These are phyloP conservation scores for Nebria ingens DNA, from an alignment of 1,140 invertebrate species.

Conservation along the genomic window DNA sequence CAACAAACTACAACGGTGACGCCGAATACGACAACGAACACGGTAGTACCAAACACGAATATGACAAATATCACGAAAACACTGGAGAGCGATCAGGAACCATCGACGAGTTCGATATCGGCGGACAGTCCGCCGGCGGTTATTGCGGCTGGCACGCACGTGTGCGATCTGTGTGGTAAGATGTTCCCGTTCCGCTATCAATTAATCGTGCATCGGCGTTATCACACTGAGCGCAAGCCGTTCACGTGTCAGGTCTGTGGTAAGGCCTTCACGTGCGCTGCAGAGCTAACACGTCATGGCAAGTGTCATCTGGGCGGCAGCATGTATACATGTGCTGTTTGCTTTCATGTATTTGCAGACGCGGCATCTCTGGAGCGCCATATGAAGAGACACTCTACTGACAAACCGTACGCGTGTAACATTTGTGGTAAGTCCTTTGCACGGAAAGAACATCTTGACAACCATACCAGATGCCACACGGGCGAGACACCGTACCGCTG, in stretches of 20 bases:
- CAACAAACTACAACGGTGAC: conserved; percentile 32
- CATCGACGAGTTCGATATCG: conserved; percentile 40
- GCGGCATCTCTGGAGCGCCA: conserved; percentile 58
- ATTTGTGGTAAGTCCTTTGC: conserved; percentile 82
- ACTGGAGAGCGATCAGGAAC: conserved; percentile 41
- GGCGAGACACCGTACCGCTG: conserved; percentile 72
- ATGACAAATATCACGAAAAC: conserved; percentile 42
- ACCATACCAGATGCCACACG: conserved; percentile 71
- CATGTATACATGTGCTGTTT: conserved; percentile 62
- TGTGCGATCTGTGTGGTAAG: conserved; percentile 74
- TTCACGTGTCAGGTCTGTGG: conserved; percentile 75
- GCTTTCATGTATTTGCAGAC: conserved; percentile 65
- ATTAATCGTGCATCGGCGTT: conserved; percentile 70
- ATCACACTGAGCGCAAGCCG: conserved; percentile 74
- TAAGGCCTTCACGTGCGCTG: conserved; percentile 64
- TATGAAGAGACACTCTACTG: conserved; percentile 65
- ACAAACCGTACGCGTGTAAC: conserved; percentile 70
- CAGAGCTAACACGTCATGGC: conserved; percentile 65
- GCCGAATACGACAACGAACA: background rate
- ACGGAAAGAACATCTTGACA: conserved; percentile 73
- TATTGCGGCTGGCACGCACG: conserved; percentile 52
- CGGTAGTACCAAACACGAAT: conserved; percentile 18
- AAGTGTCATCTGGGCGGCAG: conserved; percentile 68
- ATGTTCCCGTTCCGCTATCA: conserved; percentile 79
- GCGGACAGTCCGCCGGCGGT: conserved; percentile 40